These are phyloP conservation scores for Diabrotica balteata DNA, from an alignment of 2,888 invertebrate genomes.

Conservation along the genomic window DNA sequence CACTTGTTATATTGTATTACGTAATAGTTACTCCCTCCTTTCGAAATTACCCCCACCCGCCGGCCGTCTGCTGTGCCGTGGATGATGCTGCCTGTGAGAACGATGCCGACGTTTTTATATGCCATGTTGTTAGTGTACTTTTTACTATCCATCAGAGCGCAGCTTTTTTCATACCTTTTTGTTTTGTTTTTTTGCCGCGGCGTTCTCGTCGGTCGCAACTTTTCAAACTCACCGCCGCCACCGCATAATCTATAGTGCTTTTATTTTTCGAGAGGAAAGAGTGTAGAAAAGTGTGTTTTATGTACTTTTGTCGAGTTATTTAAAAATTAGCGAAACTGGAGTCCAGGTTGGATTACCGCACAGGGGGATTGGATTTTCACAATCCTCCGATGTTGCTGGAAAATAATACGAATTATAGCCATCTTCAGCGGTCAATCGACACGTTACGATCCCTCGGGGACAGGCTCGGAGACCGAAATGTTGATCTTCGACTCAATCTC, in stretches of 20 bases:
- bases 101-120: conserved; percentile 57
- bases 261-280: conserved; percentile 13
- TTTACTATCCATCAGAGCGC: conserved; percentile 57
- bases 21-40: conserved; percentile 52
- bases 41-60: conserved; percentile 47
- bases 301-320: conserved; percentile 25
- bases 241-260: conserved; percentile 18
- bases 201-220: conserved; percentile 36
- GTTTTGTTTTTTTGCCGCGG: conserved; percentile 43
- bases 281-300: conserved; percentile 19
- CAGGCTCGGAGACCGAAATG: conserved; percentile 58
- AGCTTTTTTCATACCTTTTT: conserved; percentile 51
- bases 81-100: conserved; percentile 55
- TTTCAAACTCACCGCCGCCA: conserved; percentile 30
- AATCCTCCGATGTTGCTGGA: conserved; percentile 55
- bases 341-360: conserved; percentile 59
- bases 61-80: conserved; percentile 40
- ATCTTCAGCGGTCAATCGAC: conserved; percentile 59
- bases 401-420: conserved; percentile 56
- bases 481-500: conserved; percentile 56
- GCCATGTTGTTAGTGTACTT: conserved; percentile 60
- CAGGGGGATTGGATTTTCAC: conserved; percentile 60
- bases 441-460: conserved; percentile 58
- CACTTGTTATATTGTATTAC: conserved; percentile 55
- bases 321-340: conserved; percentile 51